Evolutionary conservation across 2,113 vertebrate species (phyloP).

Genomic region (Erythrolamprus reginae): DNA sequence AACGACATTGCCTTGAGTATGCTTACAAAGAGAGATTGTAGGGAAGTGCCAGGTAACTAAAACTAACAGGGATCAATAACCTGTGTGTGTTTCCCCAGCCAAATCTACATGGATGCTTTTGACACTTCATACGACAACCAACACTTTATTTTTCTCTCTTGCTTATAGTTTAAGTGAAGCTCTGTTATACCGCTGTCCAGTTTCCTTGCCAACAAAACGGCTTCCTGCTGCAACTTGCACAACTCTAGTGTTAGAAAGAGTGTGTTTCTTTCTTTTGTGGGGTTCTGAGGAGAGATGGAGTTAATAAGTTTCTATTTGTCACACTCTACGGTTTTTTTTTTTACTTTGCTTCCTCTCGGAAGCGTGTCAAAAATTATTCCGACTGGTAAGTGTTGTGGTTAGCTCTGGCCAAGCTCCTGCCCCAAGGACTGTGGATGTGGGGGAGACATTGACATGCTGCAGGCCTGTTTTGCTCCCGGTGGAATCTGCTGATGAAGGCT

Average conservation of each 20-base stretch:
- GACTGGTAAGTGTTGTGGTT: no score
- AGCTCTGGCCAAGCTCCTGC: no score
- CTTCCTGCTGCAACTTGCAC: constrained; percentile 56
- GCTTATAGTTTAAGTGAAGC: constrained; percentile 35
- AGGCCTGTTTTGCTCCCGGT: no score
- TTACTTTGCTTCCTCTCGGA: constrained; percentile 27
- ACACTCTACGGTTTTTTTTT: constrained; percentile 29
- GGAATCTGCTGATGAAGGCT: no score
- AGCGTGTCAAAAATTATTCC: constrained; percentile 29
- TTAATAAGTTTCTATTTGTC: constrained; percentile 41
- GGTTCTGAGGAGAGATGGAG: constrained; percentile 48
- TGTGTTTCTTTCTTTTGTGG: constrained; percentile 47
- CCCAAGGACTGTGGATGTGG: no score
- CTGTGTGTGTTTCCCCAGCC: background rate
- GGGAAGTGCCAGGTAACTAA: background rate
- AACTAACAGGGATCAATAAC: background rate
- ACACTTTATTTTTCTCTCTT: constrained; percentile 22
- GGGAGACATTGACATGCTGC: no score
- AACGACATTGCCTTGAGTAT: no score
- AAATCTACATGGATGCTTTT: background rate
- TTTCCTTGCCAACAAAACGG: constrained; percentile 70
- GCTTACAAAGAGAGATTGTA: no score
- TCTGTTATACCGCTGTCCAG: constrained; percentile 34
- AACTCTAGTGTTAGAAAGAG: constrained; percentile 55
- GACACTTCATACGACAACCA: constrained; percentile 20